A percentile compares a stretch with the other conserved stretches of the same genome.
Conservation (phyloP, 92 coral and sea anemone genomes). For the Zoanthus solanderi region DNA sequence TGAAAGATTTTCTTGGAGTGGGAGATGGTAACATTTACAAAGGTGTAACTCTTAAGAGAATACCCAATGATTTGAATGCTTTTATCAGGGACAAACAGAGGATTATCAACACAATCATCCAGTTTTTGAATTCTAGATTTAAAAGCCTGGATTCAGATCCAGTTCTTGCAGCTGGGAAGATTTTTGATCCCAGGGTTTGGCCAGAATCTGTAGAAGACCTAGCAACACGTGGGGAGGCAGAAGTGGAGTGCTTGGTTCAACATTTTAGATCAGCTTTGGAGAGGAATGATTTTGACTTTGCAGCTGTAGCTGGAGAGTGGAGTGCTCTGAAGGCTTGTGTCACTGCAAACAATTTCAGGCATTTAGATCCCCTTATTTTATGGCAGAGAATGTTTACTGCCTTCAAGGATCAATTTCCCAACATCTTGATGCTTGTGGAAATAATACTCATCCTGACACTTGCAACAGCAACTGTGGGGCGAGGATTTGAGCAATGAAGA, state of each 20-base stretch:
- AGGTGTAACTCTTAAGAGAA: background rate
- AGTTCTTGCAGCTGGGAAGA: background rate
- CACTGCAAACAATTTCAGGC: slow-evolving; percentile 44
- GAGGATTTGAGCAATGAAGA: slow-evolving; percentile 51
- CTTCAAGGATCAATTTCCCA: slow-evolving; percentile 37
- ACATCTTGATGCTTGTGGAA: slow-evolving; percentile 49
- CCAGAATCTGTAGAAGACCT: background rate
- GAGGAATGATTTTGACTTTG: slow-evolving; percentile 19
- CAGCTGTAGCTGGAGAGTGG: slow-evolving; percentile 10
- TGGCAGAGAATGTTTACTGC: slow-evolving; percentile 44
- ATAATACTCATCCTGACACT: slow-evolving; percentile 42
- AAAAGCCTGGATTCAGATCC: slow-evolving; percentile 3
- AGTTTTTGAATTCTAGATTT: slow-evolving; percentile 2
- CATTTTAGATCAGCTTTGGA: slow-evolving; percentile 22
- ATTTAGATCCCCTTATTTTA: slow-evolving; percentile 43
- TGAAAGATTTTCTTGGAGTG: background rate
- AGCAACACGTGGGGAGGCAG: slow-evolving; percentile 4
- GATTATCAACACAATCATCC: slow-evolving; percentile 1
- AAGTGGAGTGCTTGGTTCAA: background rate
- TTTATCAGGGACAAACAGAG: slow-evolving; percentile 5
- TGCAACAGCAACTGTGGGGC: slow-evolving; percentile 40
- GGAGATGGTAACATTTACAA: slow-evolving; percentile 4
- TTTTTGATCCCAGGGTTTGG: background rate
- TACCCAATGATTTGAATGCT: background rate
- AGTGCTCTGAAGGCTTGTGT: slow-evolving; percentile 8